phyloP scores from a whole-genome alignment of 1,140 invertebrate species.

The Aphelenchoides besseyi region DNA sequence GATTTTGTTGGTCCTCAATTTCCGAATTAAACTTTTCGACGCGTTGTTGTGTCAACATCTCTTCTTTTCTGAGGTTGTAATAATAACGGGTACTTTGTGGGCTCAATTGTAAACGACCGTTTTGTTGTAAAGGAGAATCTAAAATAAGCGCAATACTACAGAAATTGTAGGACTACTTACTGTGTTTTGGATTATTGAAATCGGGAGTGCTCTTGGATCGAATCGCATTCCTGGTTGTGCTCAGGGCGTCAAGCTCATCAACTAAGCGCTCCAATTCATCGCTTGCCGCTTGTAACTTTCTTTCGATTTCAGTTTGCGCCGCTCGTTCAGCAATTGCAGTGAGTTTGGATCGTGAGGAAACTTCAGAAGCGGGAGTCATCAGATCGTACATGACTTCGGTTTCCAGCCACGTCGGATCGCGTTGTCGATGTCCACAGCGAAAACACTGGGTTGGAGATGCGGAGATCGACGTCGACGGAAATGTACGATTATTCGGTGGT shows the following conservation, averaged over 20 bases:
- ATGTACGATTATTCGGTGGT: neutral
- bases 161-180: neutral
- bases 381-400: neutral
- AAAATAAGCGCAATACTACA: neutral
- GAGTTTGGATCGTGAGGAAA: neutral
- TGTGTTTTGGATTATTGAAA: neutral
- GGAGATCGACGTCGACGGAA: neutral
- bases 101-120: neutral
- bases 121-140: neutral
- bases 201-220: slow-evolving; percentile 12
- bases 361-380: neutral
- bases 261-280: slow-evolving; percentile 3
- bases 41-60: slow-evolving; percentile 27
- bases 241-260: neutral
- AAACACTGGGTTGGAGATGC: neutral
- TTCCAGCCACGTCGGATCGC: neutral
- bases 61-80: slow-evolving; percentile 29
- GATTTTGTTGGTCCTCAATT: slow-evolving; percentile 29
- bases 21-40: slow-evolving; percentile 34
- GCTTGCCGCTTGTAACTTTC: neutral
- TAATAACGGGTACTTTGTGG: slow-evolving; percentile 7
- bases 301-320: neutral
- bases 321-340: neutral
- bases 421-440: slow-evolving; percentile 3
- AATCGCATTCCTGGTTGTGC: neutral